phyloP scores from a whole-genome alignment of 2,797 vertebrate species.

The Mycteria americana region DNA sequence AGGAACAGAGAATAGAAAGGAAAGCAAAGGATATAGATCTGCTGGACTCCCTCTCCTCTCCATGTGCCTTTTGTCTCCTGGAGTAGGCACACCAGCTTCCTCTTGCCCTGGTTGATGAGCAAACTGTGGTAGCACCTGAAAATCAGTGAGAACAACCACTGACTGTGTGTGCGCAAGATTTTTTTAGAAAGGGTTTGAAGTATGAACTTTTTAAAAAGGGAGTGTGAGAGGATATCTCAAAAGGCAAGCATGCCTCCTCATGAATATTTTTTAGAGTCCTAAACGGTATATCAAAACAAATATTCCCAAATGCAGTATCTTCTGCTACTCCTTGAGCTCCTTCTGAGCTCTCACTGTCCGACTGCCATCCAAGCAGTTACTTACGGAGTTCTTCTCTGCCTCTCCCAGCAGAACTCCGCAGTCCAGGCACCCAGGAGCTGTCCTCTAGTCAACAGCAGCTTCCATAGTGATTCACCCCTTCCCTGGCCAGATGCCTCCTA shows the following conservation, averaged over 20 bases:
- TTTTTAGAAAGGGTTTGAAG: neutral
- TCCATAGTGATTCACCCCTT: constrained; percentile 20
- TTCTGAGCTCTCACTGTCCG: neutral
- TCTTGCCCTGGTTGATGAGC: neutral
- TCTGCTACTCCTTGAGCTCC: neutral
- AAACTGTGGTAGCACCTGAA: neutral
- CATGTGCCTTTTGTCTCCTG: neutral
- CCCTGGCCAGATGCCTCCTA: constrained; percentile 25
- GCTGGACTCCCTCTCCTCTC: neutral
- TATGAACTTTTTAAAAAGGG: neutral
- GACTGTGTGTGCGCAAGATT: neutral
- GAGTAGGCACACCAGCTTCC: neutral
- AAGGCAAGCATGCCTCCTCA: neutral
- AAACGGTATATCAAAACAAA: neutral
- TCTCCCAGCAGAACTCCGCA: constrained; percentile 53
- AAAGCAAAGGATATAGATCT: neutral
- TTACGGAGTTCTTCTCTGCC: constrained; percentile 37
- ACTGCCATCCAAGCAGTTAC: neutral
- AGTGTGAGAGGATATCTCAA: neutral
- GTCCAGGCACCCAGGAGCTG: constrained; percentile 12
- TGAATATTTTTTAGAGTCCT: neutral
- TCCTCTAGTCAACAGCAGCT: constrained; percentile 46
- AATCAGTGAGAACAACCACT: neutral
- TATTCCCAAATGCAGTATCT: neutral
- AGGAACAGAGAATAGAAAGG: neutral